Conservation (phyloP, 1,140 invertebrate species). For the Saccostrea echinata region DNA sequence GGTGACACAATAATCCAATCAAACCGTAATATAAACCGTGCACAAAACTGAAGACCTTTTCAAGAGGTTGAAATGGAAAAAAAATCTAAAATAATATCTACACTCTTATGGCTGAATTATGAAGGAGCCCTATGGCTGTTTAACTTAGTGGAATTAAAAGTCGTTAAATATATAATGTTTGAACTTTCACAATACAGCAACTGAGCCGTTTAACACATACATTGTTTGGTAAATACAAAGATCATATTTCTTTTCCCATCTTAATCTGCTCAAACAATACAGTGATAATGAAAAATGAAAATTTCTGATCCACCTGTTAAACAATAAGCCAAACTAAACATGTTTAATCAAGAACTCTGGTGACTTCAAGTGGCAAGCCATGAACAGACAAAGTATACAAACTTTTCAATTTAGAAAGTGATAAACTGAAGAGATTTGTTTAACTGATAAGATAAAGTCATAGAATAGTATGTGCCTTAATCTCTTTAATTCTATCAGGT, state of each 20-base stretch:
- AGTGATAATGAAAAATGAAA: slow-evolving; percentile 22
- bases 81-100: not conserved
- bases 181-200: slow-evolving; percentile 24
- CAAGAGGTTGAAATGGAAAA: not conserved
- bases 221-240: slow-evolving; percentile 31
- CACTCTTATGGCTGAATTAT: not conserved
- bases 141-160: slow-evolving; percentile 3
- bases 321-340: not conserved
- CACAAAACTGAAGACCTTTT: not conserved
- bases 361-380: not conserved
- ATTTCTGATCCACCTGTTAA: not conserved
- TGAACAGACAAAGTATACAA: not conserved
- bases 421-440: slow-evolving; percentile 35
- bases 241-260: slow-evolving; percentile 9
- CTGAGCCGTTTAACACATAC: slow-evolving; percentile 26
- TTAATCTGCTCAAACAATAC: slow-evolving; percentile 24
- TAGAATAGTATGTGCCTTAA: not conserved
- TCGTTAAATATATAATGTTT: slow-evolving; percentile 36
- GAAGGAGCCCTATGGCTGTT: not conserved
- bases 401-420: slow-evolving; percentile 35
- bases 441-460: slow-evolving; percentile 13
- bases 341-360: slow-evolving; percentile 6
- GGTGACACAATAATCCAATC: slow-evolving; percentile 38
- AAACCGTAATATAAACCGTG: not conserved
- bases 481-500: not conserved